Evolutionary conservation across 2,888 invertebrate genomes (phyloP), one percentile per base, ranked within the genome.

Genomic region (Volucella inanis): DNA sequence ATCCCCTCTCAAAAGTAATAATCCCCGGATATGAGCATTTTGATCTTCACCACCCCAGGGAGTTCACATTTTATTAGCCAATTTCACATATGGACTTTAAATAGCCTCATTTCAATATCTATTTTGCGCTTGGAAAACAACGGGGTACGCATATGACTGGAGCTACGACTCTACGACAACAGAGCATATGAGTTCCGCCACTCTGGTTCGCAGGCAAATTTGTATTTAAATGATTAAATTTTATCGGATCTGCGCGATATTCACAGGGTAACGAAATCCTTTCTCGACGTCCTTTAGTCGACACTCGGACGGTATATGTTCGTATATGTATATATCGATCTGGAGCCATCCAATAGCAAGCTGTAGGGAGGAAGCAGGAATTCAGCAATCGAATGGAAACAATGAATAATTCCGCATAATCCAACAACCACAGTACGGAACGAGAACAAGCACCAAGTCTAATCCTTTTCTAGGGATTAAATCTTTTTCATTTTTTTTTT

Each of bases 351-450:
- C 4, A 31, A 31, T 31, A 31, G 0, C 0, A 31, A 6, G 6
- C 6, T 6, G 31, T 4, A 31, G 31, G 31, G 6, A 31, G 15
- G 61, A 50, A 68, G 68, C 77, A 76, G 70, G 61, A 71, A 71
- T 61, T 59, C 83, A 78, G 74, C 83, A 84, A 84, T 84, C 84
- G 84, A 84, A 80, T 80, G 71, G 75, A 79, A 84, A 84, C 84
- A 84, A 84, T 84, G 84, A 84, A 80, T 84, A 84, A 84, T 84
- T 84, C 84, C 79, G 76, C 71, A 84, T 84, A 84, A 84, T 84
- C 80, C 84, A 12, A 55, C 80, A 84, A 84, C 84, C 84, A 75
- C 84, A 75, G 72, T 49, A 68, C 67, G 71, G 14, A 12, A 31
- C 59, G 2, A 55, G 15, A 15, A 71, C 39, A 72, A 80, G 67